Evolutionary conservation across 2,797 vertebrate species (phyloP).

Genomic region (Cetoscarus ocellatus): DNA sequence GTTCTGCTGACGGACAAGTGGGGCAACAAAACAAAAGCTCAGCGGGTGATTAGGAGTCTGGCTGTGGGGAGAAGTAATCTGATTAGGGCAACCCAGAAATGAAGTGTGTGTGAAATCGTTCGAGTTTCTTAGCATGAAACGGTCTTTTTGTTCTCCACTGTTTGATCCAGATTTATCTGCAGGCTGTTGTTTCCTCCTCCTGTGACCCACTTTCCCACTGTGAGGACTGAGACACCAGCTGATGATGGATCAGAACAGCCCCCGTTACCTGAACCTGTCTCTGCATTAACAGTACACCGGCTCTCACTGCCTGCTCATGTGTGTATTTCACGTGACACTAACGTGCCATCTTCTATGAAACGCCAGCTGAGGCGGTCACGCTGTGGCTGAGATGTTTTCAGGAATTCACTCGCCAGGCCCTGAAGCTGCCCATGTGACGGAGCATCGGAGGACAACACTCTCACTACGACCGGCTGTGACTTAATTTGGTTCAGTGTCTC

Average conservation of each 20-base stretch:
- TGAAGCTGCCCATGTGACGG: constrained; percentile 2
- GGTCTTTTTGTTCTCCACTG: background rate
- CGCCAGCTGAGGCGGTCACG: background rate
- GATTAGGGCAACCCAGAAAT: background rate
- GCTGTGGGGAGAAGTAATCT: background rate
- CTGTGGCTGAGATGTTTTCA: constrained; percentile 1
- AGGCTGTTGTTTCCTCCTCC: background rate
- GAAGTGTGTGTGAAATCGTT: background rate
- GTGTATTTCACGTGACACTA: background rate
- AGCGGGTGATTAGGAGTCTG: background rate
- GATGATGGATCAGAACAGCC: background rate
- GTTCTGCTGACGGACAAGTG: constrained; percentile 58
- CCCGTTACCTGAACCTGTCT: background rate
- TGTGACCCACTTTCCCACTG: constrained; percentile 12
- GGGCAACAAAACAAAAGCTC: background rate
- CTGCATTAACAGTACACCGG: too few relatives aligned
- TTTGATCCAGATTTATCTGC: constrained; percentile 3
- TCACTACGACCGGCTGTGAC: background rate
- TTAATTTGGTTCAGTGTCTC: background rate
- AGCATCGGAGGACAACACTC: background rate
- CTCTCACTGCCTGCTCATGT: background rate
- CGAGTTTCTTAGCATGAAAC: background rate
- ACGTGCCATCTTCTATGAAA: too few relatives aligned
- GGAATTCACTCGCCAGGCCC: background rate
- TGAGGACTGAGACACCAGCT: background rate